phyloP scores from a whole-genome alignment of 2,797 vertebrate species.

The Phrynocephalus guinanensis region DNA sequence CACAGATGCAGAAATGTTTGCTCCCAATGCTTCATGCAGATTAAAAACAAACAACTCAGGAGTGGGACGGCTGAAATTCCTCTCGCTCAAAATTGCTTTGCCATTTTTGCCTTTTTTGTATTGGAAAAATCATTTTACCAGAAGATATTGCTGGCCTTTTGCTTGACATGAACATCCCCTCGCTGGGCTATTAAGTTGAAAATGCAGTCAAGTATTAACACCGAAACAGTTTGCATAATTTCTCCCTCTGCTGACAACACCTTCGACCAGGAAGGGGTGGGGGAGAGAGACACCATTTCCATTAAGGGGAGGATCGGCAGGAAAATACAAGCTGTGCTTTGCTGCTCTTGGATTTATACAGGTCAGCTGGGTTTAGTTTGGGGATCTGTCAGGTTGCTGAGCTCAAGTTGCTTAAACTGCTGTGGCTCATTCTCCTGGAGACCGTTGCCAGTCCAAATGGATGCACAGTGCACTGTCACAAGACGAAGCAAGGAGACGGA shows the following conservation, averaged over 20 bases:
- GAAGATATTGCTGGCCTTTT: constrained; percentile 70
- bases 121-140: constrained; percentile 64
- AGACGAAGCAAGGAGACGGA: constrained; percentile 16
- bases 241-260: constrained; percentile 32
- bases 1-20: constrained; percentile 47
- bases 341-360: constrained; percentile 51
- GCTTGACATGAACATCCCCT: constrained; percentile 60
- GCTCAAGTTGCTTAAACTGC: constrained; percentile 42
- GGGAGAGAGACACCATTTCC: constrained; percentile 28
- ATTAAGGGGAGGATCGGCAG: neutral
- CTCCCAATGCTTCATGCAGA: constrained; percentile 55
- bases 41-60: constrained; percentile 59
- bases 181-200: constrained; percentile 64
- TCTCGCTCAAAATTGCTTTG: constrained; percentile 47
- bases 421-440: constrained; percentile 39
- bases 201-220: constrained; percentile 70
- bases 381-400: constrained; percentile 37
- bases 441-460: neutral
- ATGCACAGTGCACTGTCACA: neutral
- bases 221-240: constrained; percentile 55
- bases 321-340: constrained; percentile 15
- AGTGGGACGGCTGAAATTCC: constrained; percentile 29
- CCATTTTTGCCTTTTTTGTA: constrained; percentile 61
- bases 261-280: constrained; percentile 17
- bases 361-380: constrained; percentile 43